Percentiles rank a stretch among this genome's conserved stretches.
phyloP scores from a whole-genome alignment of 1,140 invertebrate genomes.

The Hyles vespertilio region DNA sequence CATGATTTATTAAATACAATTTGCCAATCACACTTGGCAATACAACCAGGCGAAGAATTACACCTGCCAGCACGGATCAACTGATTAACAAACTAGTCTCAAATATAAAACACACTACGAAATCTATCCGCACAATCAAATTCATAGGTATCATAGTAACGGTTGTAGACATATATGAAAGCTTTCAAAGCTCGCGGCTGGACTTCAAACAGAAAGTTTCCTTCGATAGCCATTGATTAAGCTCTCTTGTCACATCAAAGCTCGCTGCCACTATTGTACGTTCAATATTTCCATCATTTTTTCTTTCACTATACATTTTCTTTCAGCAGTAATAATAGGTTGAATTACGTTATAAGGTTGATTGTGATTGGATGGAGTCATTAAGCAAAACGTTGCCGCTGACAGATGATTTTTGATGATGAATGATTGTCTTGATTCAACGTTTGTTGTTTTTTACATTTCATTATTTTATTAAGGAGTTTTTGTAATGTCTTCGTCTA shows the following conservation, averaged over 20 bases:
- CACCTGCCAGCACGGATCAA: not conserved
- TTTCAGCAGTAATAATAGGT: conserved; percentile 5
- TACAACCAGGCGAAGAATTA: no score
- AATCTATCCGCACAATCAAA: not conserved
- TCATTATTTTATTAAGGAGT: no score
- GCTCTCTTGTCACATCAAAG: conserved; percentile 65
- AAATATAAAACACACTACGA: no score
- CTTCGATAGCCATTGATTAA: conserved; percentile 54
- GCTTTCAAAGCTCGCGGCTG: conserved; percentile 22
- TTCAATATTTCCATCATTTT: conserved; percentile 53
- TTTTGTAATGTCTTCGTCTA: no score
- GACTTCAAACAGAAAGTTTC: conserved; percentile 55
- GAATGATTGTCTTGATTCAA: not conserved
- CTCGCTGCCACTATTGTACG: conserved; percentile 51
- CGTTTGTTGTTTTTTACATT: no score
- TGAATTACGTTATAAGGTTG: conserved; percentile 9
- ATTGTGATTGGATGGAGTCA: not conserved
- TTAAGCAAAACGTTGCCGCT: not conserved
- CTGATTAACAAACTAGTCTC: no score
- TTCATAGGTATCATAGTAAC: no score
- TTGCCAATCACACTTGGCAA: no score
- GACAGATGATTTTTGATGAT: conserved; percentile 7
- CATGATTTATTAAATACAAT: no score
- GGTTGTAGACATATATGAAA: conserved; percentile 5
- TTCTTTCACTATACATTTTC: conserved; percentile 27